Evolutionary conservation across 2,113 vertebrate species (phyloP).

Genomic region (Halichoeres trimaculatus): DNA sequence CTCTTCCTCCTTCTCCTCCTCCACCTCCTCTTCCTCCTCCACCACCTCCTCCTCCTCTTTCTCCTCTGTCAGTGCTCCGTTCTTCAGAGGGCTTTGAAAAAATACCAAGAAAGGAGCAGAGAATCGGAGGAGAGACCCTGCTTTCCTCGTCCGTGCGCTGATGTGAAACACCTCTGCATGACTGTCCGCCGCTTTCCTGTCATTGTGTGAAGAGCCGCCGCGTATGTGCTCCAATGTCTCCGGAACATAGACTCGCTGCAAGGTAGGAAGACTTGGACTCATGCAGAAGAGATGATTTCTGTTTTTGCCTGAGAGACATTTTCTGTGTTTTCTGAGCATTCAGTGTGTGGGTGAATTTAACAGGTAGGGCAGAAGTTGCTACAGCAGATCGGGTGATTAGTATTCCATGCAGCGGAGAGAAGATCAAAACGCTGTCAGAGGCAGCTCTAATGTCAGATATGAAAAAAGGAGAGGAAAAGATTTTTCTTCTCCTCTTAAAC

Average conservation of each 20-base stretch:
- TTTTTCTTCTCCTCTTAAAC: constrained; percentile 33
- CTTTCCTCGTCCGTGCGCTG: constrained; percentile 54
- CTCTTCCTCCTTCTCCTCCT: constrained; percentile 36
- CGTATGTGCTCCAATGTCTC: constrained; percentile 83
- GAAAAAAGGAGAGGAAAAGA: constrained; percentile 30
- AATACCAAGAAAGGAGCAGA: constrained; percentile 61
- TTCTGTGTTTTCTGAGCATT: constrained; percentile 29
- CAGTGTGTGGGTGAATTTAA: constrained; percentile 57
- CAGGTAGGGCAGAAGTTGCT: constrained; percentile 76
- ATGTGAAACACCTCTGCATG: constrained; percentile 74
- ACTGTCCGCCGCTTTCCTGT: constrained; percentile 70
- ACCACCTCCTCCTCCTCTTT: constrained; percentile 46
- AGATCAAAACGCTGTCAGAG: constrained; percentile 16
- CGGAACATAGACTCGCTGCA: constrained; percentile 76
- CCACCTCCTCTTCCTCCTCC: constrained; percentile 34
- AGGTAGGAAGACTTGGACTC: constrained; percentile 76
- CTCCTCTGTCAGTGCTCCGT: constrained; percentile 64
- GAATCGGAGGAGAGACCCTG: constrained; percentile 64
- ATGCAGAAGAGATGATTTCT: constrained; percentile 5
- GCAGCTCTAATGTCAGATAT: constrained; percentile 10
- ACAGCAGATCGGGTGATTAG: constrained; percentile 50
- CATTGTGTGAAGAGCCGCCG: constrained; percentile 78
- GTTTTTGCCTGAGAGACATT: constrained; percentile 9
- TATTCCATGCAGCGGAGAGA: constrained; percentile 29
- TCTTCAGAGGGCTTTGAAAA: constrained; percentile 76